Evolutionary conservation across 2,888 invertebrate genomes (phyloP).

Genomic region (Zygaena filipendulae): DNA sequence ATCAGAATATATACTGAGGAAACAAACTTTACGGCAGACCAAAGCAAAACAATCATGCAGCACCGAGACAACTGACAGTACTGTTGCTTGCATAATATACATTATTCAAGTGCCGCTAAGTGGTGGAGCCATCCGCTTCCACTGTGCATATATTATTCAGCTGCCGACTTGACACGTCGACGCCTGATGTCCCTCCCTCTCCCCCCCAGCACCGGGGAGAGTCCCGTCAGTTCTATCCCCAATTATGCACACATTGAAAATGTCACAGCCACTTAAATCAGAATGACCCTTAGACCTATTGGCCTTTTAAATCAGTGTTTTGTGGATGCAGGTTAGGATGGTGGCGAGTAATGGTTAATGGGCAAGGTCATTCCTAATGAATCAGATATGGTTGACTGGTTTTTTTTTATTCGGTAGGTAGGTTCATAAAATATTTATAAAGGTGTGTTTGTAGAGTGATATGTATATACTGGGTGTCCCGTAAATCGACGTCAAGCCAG

Average conservation of each 20-base stretch:
- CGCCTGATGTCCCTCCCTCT: slow-evolving; percentile 34
- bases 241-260: slow-evolving; percentile 63
- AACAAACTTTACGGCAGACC: no score
- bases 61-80: no score
- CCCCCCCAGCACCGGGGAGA: slow-evolving; percentile 18
- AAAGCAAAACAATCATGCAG: no score
- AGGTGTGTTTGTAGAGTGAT: no score
- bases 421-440: no score
- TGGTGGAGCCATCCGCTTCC: slow-evolving; percentile 57
- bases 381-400: no score
- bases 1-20: slow-evolving; percentile 23
- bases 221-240: slow-evolving; percentile 51
- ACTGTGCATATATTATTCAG: slow-evolving; percentile 59
- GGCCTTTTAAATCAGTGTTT: slow-evolving; percentile 54
- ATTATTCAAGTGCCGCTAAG: slow-evolving; percentile 59
- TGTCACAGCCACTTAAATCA: slow-evolving; percentile 51
- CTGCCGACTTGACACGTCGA: slow-evolving; percentile 59
- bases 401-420: no score
- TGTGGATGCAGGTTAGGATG: slow-evolving; percentile 39
- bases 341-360: slow-evolving; percentile 19
- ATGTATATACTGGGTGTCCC: no score
- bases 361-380: slow-evolving; percentile 21
- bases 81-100: no score
- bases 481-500: no score
- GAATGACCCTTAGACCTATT: slow-evolving; percentile 64